Conservation (phyloP, 2,888 invertebrate species). For the Ligdia adustata region DNA sequence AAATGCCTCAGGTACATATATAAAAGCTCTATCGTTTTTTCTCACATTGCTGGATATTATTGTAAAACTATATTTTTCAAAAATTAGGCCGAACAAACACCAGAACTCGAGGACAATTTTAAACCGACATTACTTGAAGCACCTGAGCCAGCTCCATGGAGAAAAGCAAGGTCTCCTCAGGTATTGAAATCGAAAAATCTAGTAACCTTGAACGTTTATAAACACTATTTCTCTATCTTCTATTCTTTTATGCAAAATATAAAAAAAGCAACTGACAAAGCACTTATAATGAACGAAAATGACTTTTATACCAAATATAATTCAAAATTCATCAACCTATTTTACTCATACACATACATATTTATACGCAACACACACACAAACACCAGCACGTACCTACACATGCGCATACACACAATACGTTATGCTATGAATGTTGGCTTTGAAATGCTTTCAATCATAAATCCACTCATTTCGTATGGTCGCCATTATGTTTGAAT, state of each 20-base stretch:
- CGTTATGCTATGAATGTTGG: conserved; percentile 5
- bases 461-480: conserved; percentile 46
- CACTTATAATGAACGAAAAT: too few species aligned
- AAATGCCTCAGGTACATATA: conserved; percentile 74
- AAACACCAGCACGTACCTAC: not conserved
- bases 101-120: conserved; percentile 72
- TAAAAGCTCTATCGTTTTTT: too few species aligned
- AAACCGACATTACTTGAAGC: conserved; percentile 71
- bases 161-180: conserved; percentile 72
- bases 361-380: not conserved
- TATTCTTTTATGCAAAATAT: not conserved
- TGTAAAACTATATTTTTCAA: conserved; percentile 30
- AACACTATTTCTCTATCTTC: too few species aligned
- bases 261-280: not conserved
- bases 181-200: too few species aligned
- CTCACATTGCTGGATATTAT: too few species aligned
- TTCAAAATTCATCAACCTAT: too few species aligned
- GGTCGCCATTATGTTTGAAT: conserved; percentile 69
- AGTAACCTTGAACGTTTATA: too few species aligned
- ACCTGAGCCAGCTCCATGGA: conserved; percentile 64
- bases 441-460: conserved; percentile 20
- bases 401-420: conserved; percentile 5
- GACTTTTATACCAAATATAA: too few species aligned
- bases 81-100: conserved; percentile 74
- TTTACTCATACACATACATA: conserved; percentile 1